Percentiles rank a stretch among this genome's conserved stretches.
These are phyloP conservation scores for Ceramica pisi DNA, from an alignment of 2,888 invertebrate species.

Conservation along the genomic window DNA sequence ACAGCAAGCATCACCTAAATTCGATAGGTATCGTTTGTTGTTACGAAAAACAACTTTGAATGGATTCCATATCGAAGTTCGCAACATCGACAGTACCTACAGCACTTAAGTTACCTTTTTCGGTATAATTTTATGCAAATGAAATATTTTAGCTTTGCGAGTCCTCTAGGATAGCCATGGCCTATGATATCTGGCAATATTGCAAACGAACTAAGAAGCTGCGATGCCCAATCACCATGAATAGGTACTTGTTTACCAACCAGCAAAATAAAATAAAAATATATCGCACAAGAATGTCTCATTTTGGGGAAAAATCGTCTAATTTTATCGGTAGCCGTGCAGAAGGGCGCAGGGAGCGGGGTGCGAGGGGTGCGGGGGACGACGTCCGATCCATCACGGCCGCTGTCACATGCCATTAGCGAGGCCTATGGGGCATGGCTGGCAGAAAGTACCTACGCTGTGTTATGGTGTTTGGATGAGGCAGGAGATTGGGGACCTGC, in stretches of 20 bases:
- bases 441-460: conserved; percentile 67
- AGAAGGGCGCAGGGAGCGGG: conserved; percentile 59
- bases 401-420: conserved; percentile 90
- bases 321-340: conserved; percentile 73
- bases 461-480: conserved; percentile 2
- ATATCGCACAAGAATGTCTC: conserved; percentile 69
- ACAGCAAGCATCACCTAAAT: too few relatives aligned
- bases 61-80: too few relatives aligned
- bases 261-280: conserved; percentile 47
- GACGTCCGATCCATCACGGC: conserved; percentile 86
- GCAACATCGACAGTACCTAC: too few relatives aligned
- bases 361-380: conserved; percentile 35
- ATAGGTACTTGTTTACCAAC: neutral
- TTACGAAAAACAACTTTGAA: too few relatives aligned
- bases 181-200: neutral
- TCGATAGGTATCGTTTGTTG: too few relatives aligned
- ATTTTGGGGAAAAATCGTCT: conserved; percentile 74
- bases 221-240: neutral
- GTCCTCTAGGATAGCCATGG: neutral
- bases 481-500: neutral
- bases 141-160: neutral
- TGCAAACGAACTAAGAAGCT: neutral
- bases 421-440: conserved; percentile 76
- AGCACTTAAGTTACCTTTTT: too few relatives aligned
- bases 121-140: neutral